phyloP scores from a whole-genome alignment of 2,888 invertebrate genomes.

The Apocheima hispidaria region DNA sequence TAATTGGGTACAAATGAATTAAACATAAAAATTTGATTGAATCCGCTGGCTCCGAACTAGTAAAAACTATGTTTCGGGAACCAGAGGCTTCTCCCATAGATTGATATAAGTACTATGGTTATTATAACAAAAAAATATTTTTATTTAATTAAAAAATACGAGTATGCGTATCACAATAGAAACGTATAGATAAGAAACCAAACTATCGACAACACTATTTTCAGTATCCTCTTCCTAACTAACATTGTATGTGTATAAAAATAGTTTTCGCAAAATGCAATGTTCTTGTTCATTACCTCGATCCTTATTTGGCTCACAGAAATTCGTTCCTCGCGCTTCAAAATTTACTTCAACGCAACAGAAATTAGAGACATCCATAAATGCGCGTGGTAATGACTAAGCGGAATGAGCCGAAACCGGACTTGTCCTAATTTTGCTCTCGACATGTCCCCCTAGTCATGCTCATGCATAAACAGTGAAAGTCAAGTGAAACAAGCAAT shows the following conservation, averaged over 20 bases:
- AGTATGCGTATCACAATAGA: too few species aligned
- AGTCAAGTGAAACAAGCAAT: constrained; percentile 38
- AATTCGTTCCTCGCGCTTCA: constrained; percentile 40
- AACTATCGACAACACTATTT: neutral
- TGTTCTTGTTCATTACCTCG: constrained; percentile 24
- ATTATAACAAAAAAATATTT: too few species aligned
- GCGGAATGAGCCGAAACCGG: constrained; percentile 28
- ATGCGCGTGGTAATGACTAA: constrained; percentile 37
- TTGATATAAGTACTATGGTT: too few species aligned
- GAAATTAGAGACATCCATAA: constrained; percentile 47
- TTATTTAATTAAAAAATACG: too few species aligned
- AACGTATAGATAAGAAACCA: neutral
- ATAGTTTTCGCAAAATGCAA: neutral
- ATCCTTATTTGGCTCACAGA: constrained; percentile 42
- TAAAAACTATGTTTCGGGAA: too few species aligned
- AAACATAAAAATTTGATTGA: too few species aligned
- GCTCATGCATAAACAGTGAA: constrained; percentile 43
- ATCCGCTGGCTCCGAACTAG: too few species aligned
- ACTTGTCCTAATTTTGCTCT: constrained; percentile 44
- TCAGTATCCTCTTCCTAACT: neutral
- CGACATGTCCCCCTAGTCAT: constrained; percentile 38
- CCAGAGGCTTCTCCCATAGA: too few species aligned
- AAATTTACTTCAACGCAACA: constrained; percentile 36
- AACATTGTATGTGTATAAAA: neutral
- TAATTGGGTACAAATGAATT: too few species aligned